Conservation (phyloP, 2,113 vertebrate genomes). For the Oreochromis aureus region DNA sequence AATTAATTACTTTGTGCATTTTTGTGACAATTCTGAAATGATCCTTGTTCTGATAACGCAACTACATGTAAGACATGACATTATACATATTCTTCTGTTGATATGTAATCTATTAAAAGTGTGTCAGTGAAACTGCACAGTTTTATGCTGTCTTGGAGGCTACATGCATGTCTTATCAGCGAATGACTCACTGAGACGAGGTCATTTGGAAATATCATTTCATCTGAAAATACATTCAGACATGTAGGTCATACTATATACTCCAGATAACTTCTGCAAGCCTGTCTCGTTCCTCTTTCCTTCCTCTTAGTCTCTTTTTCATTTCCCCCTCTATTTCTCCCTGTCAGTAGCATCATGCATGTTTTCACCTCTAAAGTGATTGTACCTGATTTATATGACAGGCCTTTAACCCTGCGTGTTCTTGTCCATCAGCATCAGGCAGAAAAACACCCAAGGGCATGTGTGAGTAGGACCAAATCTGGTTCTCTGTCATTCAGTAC, state of each 20-base stretch:
- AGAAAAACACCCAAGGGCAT: slow-evolving; percentile 67
- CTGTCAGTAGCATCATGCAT: slow-evolving; percentile 59
- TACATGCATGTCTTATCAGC: slow-evolving; percentile 26
- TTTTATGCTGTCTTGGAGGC: slow-evolving; percentile 3
- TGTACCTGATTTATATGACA: slow-evolving; percentile 71
- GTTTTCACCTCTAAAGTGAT: slow-evolving; percentile 71
- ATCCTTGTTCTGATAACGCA: not conserved
- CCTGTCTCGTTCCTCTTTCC: not conserved
- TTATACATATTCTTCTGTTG: not conserved
- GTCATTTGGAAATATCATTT: slow-evolving; percentile 44
- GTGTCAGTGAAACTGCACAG: not conserved
- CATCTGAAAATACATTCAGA: slow-evolving; percentile 20
- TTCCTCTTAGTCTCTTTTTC: not conserved
- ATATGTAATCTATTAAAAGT: not conserved
- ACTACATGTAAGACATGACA: not conserved
- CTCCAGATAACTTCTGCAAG: slow-evolving; percentile 14
- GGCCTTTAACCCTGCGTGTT: slow-evolving; percentile 69
- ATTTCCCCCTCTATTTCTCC: not conserved
- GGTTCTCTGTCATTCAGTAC: slow-evolving; percentile 61
- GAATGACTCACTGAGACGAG: slow-evolving; percentile 28
- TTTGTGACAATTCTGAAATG: not conserved
- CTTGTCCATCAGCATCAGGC: slow-evolving; percentile 67
- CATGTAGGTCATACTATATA: not conserved
- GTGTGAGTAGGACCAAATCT: slow-evolving; percentile 61
- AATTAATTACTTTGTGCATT: not conserved